Evolutionary conservation across 2,113 vertebrate species (phyloP).

Genomic region (Ciconia maguari): DNA sequence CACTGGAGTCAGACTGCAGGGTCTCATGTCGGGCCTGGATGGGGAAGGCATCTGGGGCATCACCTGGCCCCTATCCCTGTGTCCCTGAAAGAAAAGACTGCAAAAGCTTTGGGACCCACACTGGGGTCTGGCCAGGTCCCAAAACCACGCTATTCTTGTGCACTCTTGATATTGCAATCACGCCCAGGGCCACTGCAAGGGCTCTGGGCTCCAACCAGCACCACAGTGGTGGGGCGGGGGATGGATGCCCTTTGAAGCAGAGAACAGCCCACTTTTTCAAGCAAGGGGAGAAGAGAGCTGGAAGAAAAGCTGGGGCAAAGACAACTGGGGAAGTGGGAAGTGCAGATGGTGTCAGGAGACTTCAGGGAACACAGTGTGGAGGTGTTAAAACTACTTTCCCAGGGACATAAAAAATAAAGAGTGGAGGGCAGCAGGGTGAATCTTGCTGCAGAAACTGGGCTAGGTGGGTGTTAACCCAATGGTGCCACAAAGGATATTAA

Average conservation of each 20-base stretch:
- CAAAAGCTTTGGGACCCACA: background rate
- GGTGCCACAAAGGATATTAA: background rate
- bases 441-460: background rate
- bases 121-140: background rate
- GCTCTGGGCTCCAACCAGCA: background rate
- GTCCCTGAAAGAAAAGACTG: background rate
- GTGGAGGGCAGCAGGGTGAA: background rate
- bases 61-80: background rate
- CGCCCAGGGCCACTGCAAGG: background rate
- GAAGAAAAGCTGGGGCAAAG: background rate
- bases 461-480: background rate
- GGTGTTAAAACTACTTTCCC: background rate
- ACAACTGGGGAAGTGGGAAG: background rate
- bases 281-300: background rate
- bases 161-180: slow-evolving; percentile 7
- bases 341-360: background rate
- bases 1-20: background rate
- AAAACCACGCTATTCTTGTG: background rate
- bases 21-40: background rate
- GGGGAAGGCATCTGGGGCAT: background rate
- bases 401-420: background rate
- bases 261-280: background rate
- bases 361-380: background rate
- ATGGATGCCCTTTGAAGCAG: background rate
- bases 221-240: fast-evolving